A percentile compares a stretch with the other conserved stretches of the same genome.
Evolutionary conservation across 1,140 invertebrate species (phyloP).

Genomic region (Caerostris darwini): DNA sequence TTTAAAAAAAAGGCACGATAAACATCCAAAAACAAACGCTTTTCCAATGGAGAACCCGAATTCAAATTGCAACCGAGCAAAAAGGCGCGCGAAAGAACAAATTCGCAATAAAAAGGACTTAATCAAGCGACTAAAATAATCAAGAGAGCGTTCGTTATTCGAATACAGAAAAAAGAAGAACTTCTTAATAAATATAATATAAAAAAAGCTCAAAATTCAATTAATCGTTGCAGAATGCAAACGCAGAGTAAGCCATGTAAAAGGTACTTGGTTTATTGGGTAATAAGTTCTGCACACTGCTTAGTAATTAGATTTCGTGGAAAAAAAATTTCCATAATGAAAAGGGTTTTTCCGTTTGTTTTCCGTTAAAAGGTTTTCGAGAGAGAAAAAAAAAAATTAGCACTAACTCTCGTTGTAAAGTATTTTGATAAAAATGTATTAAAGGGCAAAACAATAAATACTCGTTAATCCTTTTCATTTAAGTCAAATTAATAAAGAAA

Average conservation of each 20-base stretch:
- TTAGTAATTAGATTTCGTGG: conserved; percentile 54
- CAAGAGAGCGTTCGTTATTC: too few relatives aligned
- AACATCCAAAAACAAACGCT: too few relatives aligned
- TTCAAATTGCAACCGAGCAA: too few relatives aligned
- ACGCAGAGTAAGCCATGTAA: conserved; percentile 61
- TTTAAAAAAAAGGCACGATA: too few relatives aligned
- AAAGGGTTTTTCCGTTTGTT: conserved; percentile 55
- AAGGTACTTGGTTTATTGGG: conserved; percentile 62
- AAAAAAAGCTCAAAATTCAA: too few relatives aligned
- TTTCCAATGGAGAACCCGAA: too few relatives aligned
- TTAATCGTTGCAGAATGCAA: too few relatives aligned
- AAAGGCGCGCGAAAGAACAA: too few relatives aligned
- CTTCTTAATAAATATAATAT: too few relatives aligned
- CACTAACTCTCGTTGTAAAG: conserved; percentile 27
- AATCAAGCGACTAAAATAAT: too few relatives aligned
- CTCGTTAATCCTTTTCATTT: conserved; percentile 57
- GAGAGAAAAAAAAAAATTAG: conserved; percentile 50
- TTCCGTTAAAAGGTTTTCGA: conserved; percentile 52
- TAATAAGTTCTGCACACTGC: conserved; percentile 56
- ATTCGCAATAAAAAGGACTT: too few relatives aligned
- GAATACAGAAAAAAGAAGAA: too few relatives aligned
- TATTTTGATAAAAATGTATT: conserved; percentile 15
- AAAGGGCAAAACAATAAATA: conserved; percentile 24
- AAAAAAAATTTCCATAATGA: neutral
- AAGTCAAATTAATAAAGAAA: conserved; percentile 33